Evolutionary conservation across 2,888 invertebrate genomes (phyloP).

Genomic region (Lissocephala sabroskyi): DNA sequence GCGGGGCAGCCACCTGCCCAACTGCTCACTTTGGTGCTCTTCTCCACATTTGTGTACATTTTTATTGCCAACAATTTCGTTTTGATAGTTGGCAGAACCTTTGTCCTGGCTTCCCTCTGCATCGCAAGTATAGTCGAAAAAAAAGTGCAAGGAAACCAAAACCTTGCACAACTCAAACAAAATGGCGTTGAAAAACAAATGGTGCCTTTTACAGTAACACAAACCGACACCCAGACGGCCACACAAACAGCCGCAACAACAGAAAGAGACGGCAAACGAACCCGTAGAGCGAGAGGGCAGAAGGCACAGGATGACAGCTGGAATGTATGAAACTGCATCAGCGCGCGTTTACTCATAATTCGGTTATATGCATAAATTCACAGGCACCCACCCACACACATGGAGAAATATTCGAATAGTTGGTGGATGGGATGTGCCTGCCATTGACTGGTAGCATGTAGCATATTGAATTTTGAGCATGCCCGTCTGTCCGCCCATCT

Average conservation of each 20-base stretch:
- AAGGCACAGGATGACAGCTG: too few species aligned
- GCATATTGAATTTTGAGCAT: conserved; percentile 53
- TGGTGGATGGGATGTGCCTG: too few species aligned
- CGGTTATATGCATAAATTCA: conserved; percentile 33
- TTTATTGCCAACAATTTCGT: conserved; percentile 58
- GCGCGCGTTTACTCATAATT: conserved; percentile 45
- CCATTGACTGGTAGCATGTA: conserved; percentile 16
- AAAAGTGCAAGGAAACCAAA: background rate
- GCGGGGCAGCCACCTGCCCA: background rate
- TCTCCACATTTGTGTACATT: conserved; percentile 54
- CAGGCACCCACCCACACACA: background rate
- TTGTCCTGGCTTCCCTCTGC: too few species aligned
- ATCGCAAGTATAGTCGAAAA: too few species aligned
- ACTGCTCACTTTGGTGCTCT: conserved; percentile 33
- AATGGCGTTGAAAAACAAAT: conserved; percentile 62
- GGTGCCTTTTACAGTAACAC: conserved; percentile 45
- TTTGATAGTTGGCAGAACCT: conserved; percentile 53
- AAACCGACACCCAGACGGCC: background rate
- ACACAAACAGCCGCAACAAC: background rate
- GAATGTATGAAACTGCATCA: conserved; percentile 20
- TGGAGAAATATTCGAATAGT: background rate
- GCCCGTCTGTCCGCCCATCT: too few species aligned
- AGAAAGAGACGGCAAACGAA: conserved; percentile 1
- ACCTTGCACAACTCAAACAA: conserved; percentile 49
- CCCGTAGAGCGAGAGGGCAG: too few species aligned